Evolutionary conservation across 2,888 invertebrate genomes (phyloP).

Genomic region (Drymonia ruficornis): DNA sequence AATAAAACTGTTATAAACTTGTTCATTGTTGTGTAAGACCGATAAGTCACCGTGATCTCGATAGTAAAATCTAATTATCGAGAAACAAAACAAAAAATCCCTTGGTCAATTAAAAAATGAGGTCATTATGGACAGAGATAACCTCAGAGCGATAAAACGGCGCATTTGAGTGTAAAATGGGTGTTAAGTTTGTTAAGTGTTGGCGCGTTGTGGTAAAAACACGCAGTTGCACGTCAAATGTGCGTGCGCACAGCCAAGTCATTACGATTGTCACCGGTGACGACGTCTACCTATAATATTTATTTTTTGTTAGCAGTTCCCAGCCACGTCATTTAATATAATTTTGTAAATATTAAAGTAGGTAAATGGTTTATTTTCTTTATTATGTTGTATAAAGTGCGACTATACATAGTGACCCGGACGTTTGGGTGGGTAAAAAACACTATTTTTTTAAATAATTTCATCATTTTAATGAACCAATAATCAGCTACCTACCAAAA

Average conservation of each 20-base stretch:
- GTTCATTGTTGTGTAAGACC: slow-evolving; percentile 24
- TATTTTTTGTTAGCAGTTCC: too few species aligned
- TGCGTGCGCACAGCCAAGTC: slow-evolving; percentile 22
- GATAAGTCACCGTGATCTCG: slow-evolving; percentile 38
- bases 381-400: too few species aligned
- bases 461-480: too few species aligned
- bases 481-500: too few species aligned
- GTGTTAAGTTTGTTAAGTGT: slow-evolving; percentile 46
- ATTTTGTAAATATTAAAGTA: too few species aligned
- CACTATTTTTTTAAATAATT: too few species aligned
- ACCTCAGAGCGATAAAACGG: slow-evolving; percentile 54
- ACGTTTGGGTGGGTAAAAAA: too few species aligned
- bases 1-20: slow-evolving; percentile 1
- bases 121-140: slow-evolving; percentile 45
- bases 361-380: too few species aligned
- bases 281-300: too few species aligned
- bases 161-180: slow-evolving; percentile 57
- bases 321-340: too few species aligned
- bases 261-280: neutral
- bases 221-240: slow-evolving; percentile 26
- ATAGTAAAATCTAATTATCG: slow-evolving; percentile 30
- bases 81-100: slow-evolving; percentile 42
- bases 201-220: slow-evolving; percentile 40
- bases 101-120: slow-evolving; percentile 53
- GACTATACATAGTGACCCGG: too few species aligned